Evolutionary conservation across 1,140 invertebrate genomes (phyloP).

Genomic region (Whitmania pigra): DNA sequence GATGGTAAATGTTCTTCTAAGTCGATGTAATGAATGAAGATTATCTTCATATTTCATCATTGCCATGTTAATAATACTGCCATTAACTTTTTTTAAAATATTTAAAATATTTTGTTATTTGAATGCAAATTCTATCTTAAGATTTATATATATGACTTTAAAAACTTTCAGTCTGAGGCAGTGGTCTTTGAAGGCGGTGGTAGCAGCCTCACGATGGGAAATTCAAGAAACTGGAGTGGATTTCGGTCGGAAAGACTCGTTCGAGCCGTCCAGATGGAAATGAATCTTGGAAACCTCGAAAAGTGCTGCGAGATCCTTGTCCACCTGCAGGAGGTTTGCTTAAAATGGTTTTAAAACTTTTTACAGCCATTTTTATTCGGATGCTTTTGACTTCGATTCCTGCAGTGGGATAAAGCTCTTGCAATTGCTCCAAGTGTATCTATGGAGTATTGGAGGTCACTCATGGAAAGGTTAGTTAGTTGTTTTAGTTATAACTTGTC

Average conservation of each 20-base stretch:
- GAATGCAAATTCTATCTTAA: no score
- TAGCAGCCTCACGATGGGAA: no score
- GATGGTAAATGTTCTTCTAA: slow-evolving; percentile 31
- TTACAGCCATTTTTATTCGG: neutral
- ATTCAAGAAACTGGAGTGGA: no score
- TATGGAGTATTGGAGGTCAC: slow-evolving; percentile 41
- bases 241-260: slow-evolving; percentile 34
- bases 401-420: slow-evolving; percentile 44
- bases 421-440: slow-evolving; percentile 45
- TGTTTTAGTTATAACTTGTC: no score
- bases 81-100: no score
- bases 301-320: slow-evolving; percentile 45
- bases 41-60: no score
- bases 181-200: no score
- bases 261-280: slow-evolving; percentile 38
- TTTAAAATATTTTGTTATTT: no score
- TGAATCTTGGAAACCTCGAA: slow-evolving; percentile 42
- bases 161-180: no score
- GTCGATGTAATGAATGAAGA: neutral
- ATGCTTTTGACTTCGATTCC: neutral
- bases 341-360: neutral
- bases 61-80: no score
- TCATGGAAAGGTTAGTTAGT: slow-evolving; percentile 37
- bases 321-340: slow-evolving; percentile 39
- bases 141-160: no score